Conservation (phyloP, 2,113 vertebrate species). For the Fregata magnificens region DNA sequence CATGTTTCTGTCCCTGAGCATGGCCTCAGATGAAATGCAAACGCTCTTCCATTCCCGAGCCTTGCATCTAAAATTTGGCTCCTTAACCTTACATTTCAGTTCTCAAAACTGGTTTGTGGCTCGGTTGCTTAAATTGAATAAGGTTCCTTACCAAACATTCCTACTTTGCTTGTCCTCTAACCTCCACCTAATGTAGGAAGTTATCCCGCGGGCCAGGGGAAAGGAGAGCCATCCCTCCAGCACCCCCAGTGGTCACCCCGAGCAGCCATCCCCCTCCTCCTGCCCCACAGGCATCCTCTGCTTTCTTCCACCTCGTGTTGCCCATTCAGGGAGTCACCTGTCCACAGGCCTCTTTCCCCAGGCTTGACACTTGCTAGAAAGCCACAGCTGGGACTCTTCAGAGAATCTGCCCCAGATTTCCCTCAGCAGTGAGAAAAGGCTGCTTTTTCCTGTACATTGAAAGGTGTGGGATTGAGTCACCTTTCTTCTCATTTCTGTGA, state of each 20-base stretch:
- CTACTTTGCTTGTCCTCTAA: background rate
- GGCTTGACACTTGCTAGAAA: background rate
- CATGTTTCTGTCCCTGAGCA: background rate
- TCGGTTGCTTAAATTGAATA: background rate
- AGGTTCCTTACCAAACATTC: background rate
- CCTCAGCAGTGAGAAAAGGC: background rate
- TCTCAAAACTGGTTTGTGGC: background rate
- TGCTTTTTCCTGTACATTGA: background rate
- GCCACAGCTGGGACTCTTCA: background rate
- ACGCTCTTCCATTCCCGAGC: background rate
- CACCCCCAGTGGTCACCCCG: fast-evolving
- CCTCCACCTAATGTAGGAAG: background rate
- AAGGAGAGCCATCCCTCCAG: background rate
- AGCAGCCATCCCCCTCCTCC: background rate
- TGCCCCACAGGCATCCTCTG: background rate
- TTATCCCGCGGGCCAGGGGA: background rate
- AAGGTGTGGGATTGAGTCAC: background rate
- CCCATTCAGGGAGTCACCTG: background rate
- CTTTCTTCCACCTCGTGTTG: background rate
- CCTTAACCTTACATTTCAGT: background rate
- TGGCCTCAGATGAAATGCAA: background rate
- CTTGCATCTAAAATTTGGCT: background rate
- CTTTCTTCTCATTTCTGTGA: background rate
- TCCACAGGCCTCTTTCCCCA: background rate
- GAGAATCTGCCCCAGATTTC: background rate